Conservation (phyloP, 2,888 invertebrate species). For the Metallyticus violacea region DNA sequence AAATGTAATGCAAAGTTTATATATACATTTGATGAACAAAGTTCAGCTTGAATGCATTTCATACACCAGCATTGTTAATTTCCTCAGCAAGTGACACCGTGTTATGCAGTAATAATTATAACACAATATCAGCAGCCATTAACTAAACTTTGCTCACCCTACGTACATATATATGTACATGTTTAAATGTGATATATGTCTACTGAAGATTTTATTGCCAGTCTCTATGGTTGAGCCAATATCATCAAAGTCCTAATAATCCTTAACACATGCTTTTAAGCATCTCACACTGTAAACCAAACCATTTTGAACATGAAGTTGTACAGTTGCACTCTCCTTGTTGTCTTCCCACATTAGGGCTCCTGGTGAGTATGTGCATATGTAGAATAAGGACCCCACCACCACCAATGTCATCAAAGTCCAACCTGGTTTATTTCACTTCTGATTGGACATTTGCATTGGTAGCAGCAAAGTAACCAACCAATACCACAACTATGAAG, state of each 20-base stretch:
- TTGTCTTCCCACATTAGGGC: neutral
- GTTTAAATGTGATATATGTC: too few relatives aligned
- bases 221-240: neutral
- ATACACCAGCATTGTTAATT: too few relatives aligned
- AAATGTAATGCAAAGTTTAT: too few relatives aligned
- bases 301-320: neutral
- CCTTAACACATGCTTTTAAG: neutral
- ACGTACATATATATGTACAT: too few relatives aligned
- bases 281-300: neutral
- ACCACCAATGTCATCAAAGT: constrained; percentile 48
- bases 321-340: neutral
- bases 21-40: too few relatives aligned
- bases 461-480: constrained; percentile 36
- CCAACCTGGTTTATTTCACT: constrained; percentile 44
- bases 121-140: too few relatives aligned
- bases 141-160: too few relatives aligned
- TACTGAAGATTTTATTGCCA: too few relatives aligned
- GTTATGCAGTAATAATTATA: too few relatives aligned
- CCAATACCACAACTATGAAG: constrained; percentile 15
- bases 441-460: constrained; percentile 49
- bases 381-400: constrained; percentile 26
- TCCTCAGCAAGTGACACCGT: too few relatives aligned
- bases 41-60: too few relatives aligned
- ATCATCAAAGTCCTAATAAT: neutral
- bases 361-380: neutral